phyloP scores from a whole-genome alignment of 2,113 vertebrate species.

The Ictalurus furcatus region DNA sequence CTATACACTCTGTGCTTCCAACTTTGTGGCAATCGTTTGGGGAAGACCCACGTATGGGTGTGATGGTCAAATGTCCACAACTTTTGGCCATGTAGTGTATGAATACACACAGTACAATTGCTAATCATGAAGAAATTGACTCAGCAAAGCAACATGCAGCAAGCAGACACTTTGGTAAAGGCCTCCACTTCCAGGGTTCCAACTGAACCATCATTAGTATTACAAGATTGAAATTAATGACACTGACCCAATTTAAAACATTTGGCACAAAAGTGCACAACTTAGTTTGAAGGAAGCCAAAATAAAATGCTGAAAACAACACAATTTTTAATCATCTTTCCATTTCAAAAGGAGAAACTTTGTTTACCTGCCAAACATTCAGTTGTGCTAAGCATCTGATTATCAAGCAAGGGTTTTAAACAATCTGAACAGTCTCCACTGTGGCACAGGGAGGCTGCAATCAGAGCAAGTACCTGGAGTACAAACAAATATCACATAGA shows the following conservation, averaged over 20 bases:
- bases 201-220: not conserved
- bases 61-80: not conserved
- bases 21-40: not conserved
- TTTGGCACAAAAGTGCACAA: not conserved
- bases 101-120: not conserved
- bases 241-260: not conserved
- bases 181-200: not conserved
- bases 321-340: no score
- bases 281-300: not conserved
- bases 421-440: not conserved
- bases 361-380: constrained; percentile 25
- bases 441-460: constrained; percentile 22
- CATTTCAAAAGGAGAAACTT: not conserved
- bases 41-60: not conserved
- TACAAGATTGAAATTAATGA: not conserved
- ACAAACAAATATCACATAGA: constrained; percentile 1
- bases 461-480: constrained; percentile 32
- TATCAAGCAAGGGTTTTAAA: not conserved
- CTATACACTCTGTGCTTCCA: not conserved
- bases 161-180: not conserved
- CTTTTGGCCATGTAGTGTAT: not conserved
- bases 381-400: not conserved
- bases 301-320: not conserved
- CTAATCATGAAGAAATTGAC: not conserved
- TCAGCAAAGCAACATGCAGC: not conserved